Base-by-base conservation (phyloP, 1,140 invertebrate species). In the Aricia agestis region DNA sequence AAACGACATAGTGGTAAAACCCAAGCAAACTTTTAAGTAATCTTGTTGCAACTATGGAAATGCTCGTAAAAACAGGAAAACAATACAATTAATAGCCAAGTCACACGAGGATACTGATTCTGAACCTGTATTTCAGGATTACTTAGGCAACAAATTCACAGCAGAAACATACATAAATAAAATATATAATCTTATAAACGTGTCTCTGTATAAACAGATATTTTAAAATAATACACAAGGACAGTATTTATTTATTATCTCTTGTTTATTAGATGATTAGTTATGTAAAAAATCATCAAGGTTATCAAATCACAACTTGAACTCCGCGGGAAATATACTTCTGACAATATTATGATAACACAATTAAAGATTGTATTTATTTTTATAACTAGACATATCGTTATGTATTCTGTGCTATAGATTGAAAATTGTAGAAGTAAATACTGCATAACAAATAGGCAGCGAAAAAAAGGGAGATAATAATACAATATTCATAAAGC, bases 81-180 rank as follows among this genome's bases (percentile, higher is more conserved):
- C 58, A 63, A 19, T 63, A 25, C n/a, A 19, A n/a, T n/a, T n/a
- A 19, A 19, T 63, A 25, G 18, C 18, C 6, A 63, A 19, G 7
- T 63, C 18, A 63, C 25, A 63, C 6, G 59, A 25, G 59, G 19
- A 63, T 63, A 17, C 18, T 10, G 59, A 25, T 63, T 19, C 19
- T 18, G 59, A 25, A 19, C 59, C 18, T 19, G 59, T 63, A 19
- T 63, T 18, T 63, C 59, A 63, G 59, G 17, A 63, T 63, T 63
- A 19, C 19, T 6, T 19, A 19, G 18, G 18, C 59, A 63, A 63
- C 18, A 13, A 19, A 25, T 11, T 17, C 19, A 19, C 11, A 9
- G 5, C 57, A 58, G 25, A 36, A 36, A 36, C 9, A 36, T 9
- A 36, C 36, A 36, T 36, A 52, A 52, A 13, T 52, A 52, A 52